Conservation (phyloP, 23 tunicate species). For the Trididemnum clinides region DNA sequence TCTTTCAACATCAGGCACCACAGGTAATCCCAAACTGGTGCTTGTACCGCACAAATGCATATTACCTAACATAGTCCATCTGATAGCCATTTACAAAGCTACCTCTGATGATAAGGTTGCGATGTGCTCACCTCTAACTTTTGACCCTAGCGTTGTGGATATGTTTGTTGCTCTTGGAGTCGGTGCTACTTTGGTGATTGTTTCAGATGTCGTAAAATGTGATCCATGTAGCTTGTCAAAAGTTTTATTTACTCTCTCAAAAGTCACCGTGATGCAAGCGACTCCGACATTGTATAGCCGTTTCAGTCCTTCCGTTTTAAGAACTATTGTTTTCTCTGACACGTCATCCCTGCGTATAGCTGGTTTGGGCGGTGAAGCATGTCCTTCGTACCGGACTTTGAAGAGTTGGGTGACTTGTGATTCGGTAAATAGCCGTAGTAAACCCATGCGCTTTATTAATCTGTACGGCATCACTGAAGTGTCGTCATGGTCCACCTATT, state of each 20-base stretch:
- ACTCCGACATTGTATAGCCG: constrained; percentile 69
- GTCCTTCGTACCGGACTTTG: constrained; percentile 61
- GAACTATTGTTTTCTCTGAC: constrained; percentile 18
- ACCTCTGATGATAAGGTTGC: constrained; percentile 51
- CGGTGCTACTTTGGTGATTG: constrained; percentile 65
- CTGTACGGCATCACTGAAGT: constrained; percentile 95
- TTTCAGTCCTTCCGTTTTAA: constrained; percentile 18
- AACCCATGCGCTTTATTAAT: constrained; percentile 34
- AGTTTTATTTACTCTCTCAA: constrained; percentile 38
- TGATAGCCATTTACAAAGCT: constrained; percentile 27
- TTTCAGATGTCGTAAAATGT: constrained; percentile 20
- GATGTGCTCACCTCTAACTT: constrained; percentile 78
- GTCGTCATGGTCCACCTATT: constrained; percentile 79
- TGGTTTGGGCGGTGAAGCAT: constrained; percentile 85
- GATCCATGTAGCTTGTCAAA: constrained; percentile 3
- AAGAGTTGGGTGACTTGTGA: constrained; percentile 18
- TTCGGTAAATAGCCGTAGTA: not conserved
- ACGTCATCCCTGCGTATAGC: constrained; percentile 43
- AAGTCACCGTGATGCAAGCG: constrained; percentile 63
- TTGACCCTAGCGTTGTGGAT: constrained; percentile 85
- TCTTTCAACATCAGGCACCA: constrained; percentile 78
- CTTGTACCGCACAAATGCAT: constrained; percentile 71
- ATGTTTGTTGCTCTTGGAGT: constrained; percentile 54
- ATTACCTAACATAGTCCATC: constrained; percentile 71
- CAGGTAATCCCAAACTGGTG: constrained; percentile 72